Conservation (phyloP, 1,140 invertebrate species). For the Aethina tumida region DNA sequence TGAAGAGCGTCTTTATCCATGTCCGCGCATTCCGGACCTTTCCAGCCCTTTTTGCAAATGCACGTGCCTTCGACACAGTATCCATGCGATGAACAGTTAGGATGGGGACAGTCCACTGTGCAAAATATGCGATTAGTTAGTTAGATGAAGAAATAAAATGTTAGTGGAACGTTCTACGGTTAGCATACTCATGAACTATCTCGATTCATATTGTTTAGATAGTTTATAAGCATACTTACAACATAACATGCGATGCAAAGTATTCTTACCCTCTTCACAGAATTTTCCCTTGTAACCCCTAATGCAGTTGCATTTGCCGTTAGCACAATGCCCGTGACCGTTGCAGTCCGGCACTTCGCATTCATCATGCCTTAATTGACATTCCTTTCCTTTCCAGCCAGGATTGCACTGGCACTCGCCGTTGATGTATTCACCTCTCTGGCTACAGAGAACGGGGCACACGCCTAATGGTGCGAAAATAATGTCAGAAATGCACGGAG, state of each 20-base stretch:
- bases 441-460: constrained; percentile 91
- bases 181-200: background rate
- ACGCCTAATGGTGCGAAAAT: constrained; percentile 60
- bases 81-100: constrained; percentile 90
- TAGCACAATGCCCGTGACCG: constrained; percentile 88
- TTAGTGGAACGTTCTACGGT: background rate
- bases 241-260: too few species aligned
- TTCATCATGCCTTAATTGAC: constrained; percentile 84
- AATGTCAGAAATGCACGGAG: constrained; percentile 23
- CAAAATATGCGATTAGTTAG: constrained; percentile 14
- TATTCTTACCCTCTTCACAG: constrained; percentile 72
- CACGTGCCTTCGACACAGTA: constrained; percentile 93
- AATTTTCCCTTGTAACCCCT: constrained; percentile 88
- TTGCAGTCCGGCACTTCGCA: constrained; percentile 92
- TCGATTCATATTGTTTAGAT: too few species aligned
- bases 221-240: too few species aligned
- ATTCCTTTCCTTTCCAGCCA: constrained; percentile 95
- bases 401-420: constrained; percentile 94
- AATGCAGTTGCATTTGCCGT: constrained; percentile 89
- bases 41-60: constrained; percentile 95
- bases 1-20: constrained; percentile 89
- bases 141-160: too few species aligned
- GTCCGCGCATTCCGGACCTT: constrained; percentile 81
- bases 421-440: constrained; percentile 91
- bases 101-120: constrained; percentile 85